Conservation (phyloP, 2,888 invertebrate genomes). For the Epinotia ramella region DNA sequence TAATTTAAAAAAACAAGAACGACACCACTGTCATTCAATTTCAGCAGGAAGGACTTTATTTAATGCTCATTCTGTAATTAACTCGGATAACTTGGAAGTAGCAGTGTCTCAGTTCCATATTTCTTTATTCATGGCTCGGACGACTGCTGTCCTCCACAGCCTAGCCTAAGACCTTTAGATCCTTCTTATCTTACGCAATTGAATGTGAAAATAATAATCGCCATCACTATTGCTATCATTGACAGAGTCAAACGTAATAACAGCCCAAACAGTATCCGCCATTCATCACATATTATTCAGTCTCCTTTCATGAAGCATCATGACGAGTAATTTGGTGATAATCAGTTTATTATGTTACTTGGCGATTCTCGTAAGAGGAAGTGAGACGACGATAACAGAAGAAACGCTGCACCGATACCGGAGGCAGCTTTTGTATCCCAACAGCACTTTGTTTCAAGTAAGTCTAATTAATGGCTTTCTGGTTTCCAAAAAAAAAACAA, state of each 20-base stretch:
- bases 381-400: slow-evolving; percentile 52
- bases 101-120: not conserved
- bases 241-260: slow-evolving; percentile 16
- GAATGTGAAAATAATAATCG: not conserved
- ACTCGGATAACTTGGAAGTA: not conserved
- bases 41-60: not conserved
- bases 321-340: slow-evolving; percentile 27
- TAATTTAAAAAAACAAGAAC: not conserved
- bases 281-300: slow-evolving; percentile 5
- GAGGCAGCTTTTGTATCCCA: slow-evolving; percentile 71
- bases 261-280: not conserved
- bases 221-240: slow-evolving; percentile 22
- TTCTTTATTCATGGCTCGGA: not conserved
- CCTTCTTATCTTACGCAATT: not conserved
- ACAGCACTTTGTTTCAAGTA: slow-evolving; percentile 59
- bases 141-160: not conserved
- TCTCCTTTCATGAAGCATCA: slow-evolving; percentile 20
- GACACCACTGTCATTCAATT: not conserved
- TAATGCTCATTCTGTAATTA: not conserved
- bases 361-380: slow-evolving; percentile 47
- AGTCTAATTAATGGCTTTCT: not conserved
- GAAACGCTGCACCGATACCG: slow-evolving; percentile 58
- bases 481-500: too few species aligned
- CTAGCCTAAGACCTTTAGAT: not conserved
- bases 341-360: slow-evolving; percentile 37